Percentiles rank a stretch among this genome's conserved stretches.
Evolutionary conservation across 1,140 invertebrate species (phyloP).

Genomic region (Sinonovacula constricta): DNA sequence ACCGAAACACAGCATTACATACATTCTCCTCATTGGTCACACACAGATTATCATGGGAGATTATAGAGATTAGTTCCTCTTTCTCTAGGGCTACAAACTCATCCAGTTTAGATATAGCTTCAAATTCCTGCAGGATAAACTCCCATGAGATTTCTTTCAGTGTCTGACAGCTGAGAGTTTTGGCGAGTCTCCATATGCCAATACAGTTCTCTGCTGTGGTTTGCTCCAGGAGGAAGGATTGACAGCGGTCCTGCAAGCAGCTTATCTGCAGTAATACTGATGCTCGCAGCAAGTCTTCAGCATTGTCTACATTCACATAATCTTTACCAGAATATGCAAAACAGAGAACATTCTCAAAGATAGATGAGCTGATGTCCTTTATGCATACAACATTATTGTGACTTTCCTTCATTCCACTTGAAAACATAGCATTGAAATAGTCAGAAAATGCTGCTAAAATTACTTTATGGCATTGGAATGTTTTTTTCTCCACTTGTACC

Average conservation of each 20-base stretch:
- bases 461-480: slow-evolving; percentile 61
- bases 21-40: slow-evolving; percentile 62
- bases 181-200: slow-evolving; percentile 57
- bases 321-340: slow-evolving; percentile 65
- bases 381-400: slow-evolving; percentile 63
- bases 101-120: slow-evolving; percentile 58
- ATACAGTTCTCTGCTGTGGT: slow-evolving; percentile 60
- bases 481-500: slow-evolving; percentile 57
- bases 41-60: slow-evolving; percentile 59
- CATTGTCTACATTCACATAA: slow-evolving; percentile 59
- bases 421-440: slow-evolving; percentile 67
- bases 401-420: slow-evolving; percentile 66
- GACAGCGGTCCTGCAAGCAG: slow-evolving; percentile 61
- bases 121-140: slow-evolving; percentile 63
- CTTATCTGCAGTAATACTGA: slow-evolving; percentile 60
- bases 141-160: slow-evolving; percentile 59
- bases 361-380: slow-evolving; percentile 58
- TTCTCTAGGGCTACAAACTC: slow-evolving; percentile 57
- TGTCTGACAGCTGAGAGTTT: slow-evolving; percentile 57
- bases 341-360: slow-evolving; percentile 61
- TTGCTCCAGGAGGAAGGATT: slow-evolving; percentile 60
- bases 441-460: slow-evolving; percentile 61
- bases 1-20: slow-evolving; percentile 56
- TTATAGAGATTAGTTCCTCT: slow-evolving; percentile 60
- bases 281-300: slow-evolving; percentile 59